Evolutionary conservation across 2,888 invertebrate genomes (phyloP).

Genomic region (Conus canariensis): DNA sequence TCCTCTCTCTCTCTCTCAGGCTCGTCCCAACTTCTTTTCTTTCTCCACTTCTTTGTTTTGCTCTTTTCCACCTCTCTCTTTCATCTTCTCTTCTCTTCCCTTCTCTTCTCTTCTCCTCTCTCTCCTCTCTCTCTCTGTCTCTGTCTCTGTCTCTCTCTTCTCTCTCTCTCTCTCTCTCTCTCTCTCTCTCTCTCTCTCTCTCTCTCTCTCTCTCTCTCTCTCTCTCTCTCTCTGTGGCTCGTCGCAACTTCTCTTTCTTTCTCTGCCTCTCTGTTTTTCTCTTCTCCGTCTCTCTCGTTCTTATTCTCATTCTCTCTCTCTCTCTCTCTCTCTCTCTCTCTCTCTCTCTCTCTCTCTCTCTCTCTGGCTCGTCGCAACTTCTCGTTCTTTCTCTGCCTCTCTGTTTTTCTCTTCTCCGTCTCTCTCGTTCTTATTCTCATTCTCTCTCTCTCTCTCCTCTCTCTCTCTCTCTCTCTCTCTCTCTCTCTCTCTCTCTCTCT

Average conservation of each 20-base stretch:
- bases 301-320: too few species aligned
- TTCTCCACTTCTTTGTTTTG: background rate
- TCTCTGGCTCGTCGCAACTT: background rate
- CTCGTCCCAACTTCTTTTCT: background rate
- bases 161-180: background rate
- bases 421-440: too few species aligned
- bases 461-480: too few species aligned
- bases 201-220: background rate
- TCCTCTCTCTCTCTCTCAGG: background rate
- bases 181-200: background rate
- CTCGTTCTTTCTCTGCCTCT: too few species aligned
- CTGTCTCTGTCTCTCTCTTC: background rate
- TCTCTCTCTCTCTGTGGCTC: background rate
- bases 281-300: too few species aligned
- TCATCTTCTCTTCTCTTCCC: background rate
- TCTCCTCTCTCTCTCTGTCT: background rate
- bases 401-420: too few species aligned
- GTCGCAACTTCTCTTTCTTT: too few species aligned
- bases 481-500: too few species aligned
- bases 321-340: background rate
- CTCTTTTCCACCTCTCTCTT: background rate
- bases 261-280: too few species aligned
- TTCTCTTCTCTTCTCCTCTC: too few species aligned
- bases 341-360: conserved; percentile 1
- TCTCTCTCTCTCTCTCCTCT: too few species aligned